Conservation (phyloP, 2,888 invertebrate species). For the Drosophila barbarae region DNA sequence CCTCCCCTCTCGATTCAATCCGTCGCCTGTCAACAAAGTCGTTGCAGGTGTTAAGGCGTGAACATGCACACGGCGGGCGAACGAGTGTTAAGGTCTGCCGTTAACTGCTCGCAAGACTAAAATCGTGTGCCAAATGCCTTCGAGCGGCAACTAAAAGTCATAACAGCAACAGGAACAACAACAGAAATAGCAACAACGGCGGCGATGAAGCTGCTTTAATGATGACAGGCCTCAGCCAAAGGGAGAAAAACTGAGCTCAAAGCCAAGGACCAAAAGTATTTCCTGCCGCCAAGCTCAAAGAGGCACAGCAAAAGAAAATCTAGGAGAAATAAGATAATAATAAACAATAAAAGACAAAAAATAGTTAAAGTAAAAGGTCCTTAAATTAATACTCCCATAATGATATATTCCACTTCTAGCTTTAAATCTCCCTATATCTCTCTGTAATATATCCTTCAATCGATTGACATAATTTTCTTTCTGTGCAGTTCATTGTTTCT, state of each 20-base stretch:
- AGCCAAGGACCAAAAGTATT: constrained; percentile 32
- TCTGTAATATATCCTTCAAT: constrained; percentile 7
- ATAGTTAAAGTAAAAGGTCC: background rate
- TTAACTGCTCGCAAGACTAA: constrained; percentile 27
- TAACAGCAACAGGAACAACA: constrained; percentile 40
- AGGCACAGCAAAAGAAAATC: background rate
- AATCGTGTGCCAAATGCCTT: constrained; percentile 53
- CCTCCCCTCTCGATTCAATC: background rate
- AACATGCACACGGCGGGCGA: constrained; percentile 33
- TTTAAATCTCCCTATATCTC: no score
- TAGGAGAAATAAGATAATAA: background rate
- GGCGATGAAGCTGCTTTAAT: constrained; percentile 35
- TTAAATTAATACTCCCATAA: no score
- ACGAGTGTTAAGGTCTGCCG: constrained; percentile 28
- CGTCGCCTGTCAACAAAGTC: constrained; percentile 37
- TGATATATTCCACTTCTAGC: no score
- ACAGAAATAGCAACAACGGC: constrained; percentile 15
- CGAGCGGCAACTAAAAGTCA: constrained; percentile 51
- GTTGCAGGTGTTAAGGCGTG: constrained; percentile 56
- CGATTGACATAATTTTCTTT: constrained; percentile 3
- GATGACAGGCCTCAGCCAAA: constrained; percentile 23
- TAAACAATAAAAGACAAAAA: constrained; percentile 2
- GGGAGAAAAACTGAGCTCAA: constrained; percentile 22
- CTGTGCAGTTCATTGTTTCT: constrained; percentile 50
- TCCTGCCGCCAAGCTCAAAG: constrained; percentile 12